phyloP scores from a whole-genome alignment of 2,888 invertebrate species.

The Sisyra terminalis region DNA sequence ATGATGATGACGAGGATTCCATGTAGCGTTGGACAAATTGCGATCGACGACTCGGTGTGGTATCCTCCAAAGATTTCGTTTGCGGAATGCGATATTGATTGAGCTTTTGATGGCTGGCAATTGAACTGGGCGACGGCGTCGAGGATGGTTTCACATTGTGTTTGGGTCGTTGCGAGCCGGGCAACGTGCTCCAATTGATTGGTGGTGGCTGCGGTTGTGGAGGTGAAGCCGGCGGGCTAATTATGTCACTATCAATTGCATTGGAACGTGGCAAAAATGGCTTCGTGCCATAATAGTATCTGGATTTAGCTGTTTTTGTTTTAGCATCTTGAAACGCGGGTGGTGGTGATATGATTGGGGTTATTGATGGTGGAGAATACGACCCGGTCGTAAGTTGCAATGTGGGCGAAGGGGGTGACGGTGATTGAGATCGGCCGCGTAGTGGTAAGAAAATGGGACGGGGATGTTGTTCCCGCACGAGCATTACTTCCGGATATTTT shows the following conservation, averaged over 20 bases:
- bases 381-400: constrained; percentile 12
- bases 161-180: constrained; percentile 12
- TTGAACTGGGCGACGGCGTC: constrained; percentile 16
- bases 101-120: constrained; percentile 3
- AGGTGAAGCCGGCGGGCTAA: constrained; percentile 32
- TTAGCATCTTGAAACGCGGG: constrained; percentile 47
- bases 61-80: constrained; percentile 35
- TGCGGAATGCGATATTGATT: constrained; percentile 27
- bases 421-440: constrained; percentile 19
- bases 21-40: constrained; percentile 37
- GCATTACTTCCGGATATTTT: constrained; percentile 12
- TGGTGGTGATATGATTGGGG: constrained; percentile 52
- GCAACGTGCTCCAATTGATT: constrained; percentile 24
- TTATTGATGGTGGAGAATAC: constrained; percentile 43
- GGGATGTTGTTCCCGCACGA: constrained; percentile 15
- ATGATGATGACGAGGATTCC: constrained; percentile 35
- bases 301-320: constrained; percentile 17
- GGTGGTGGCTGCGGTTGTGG: constrained; percentile 16
- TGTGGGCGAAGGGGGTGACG: constrained; percentile 23
- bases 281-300: constrained; percentile 25
- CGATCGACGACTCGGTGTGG: constrained; percentile 27
- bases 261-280: constrained; percentile 35
- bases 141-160: constrained; percentile 5
- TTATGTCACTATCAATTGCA: constrained; percentile 34
- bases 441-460: constrained; percentile 25